Evolutionary conservation across 1,140 invertebrate genomes (phyloP), one percentile per base, ranked within the genome.

Genomic region (Agraylea sexmaculata): DNA sequence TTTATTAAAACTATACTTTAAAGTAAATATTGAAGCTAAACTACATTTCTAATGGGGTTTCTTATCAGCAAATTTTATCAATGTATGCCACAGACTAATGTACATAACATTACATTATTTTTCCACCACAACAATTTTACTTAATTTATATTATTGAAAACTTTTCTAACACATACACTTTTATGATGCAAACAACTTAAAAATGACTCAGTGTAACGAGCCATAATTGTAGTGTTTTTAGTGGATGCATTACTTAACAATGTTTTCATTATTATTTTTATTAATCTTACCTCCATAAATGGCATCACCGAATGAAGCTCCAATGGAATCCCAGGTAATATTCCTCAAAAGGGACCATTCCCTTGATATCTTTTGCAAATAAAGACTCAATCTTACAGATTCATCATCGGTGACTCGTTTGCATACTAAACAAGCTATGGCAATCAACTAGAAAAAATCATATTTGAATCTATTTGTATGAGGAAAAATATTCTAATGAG

Each of bases 291-390:
- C 69, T 59, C 76, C 77, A 62, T 71, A 80, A 50, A 64, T 69
- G 40, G 69, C 73, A 44, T 76, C 73, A n/a, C 71, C 73, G 38
- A 75, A 74, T 1, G 72, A 59, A 6, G 71, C 66, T 1, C 73
- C 73, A 5, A 72, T 60, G 25, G 64, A 62, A 48, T 71, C 77
- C 76, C 78, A 80, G 0, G 78, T 80, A 21, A 82, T 70, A 40
- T 77, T 81, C 41, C 71, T 78, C 32, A 81, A 57, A 3, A 80
- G 65, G n/a, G 77, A 75, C 80, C 80, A 83, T 60, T 83, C 79
- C 37, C 73, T 61, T 17, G 78, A 81, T 18, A 77, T 56, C 60
- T 80, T 81, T 56, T 81, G 72, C 30, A 80, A 60, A 42, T 74
- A 74, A 29, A 76, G 66, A 39, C 73, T 73, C 25, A 82, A 58